A percentile compares a stretch with the other conserved stretches of the same genome.
Conservation (phyloP, 2,113 vertebrate species). For the Thamnaconus septentrionalis region DNA sequence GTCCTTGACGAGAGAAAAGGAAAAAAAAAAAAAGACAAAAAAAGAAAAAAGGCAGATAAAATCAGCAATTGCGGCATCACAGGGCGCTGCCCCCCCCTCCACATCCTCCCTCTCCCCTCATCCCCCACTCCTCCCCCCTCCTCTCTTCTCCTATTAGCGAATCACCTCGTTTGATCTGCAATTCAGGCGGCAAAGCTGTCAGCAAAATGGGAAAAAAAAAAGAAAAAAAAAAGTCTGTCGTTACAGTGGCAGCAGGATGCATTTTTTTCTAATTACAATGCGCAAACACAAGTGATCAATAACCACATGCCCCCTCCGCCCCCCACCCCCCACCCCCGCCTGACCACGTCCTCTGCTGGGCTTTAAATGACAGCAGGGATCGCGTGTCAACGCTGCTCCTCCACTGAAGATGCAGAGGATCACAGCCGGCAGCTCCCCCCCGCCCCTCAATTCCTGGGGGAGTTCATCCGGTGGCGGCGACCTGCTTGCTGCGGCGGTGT, state of each 20-base stretch:
- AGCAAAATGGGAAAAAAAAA: too few species aligned
- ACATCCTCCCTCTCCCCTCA: too few species aligned
- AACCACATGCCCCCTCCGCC: constrained; percentile 7
- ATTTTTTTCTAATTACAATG: constrained; percentile 3
- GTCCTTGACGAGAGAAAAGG: constrained; percentile 28
- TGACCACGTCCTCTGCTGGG: constrained; percentile 34
- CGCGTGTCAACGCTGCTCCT: constrained; percentile 26
- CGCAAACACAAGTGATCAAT: constrained; percentile 22
- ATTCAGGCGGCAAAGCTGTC: constrained; percentile 8
- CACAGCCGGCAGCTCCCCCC: too few species aligned
- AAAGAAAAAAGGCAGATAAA: constrained; percentile 39
- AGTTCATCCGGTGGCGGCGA: too few species aligned
- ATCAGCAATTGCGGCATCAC: constrained; percentile 43
- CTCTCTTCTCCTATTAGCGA: constrained; percentile 1
- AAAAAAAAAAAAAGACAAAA: background rate
- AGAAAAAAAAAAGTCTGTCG: too few species aligned
- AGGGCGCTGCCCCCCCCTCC: background rate
- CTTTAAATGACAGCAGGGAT: constrained; percentile 19
- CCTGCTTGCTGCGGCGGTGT: too few species aligned
- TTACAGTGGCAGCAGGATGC: background rate
- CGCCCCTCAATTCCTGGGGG: too few species aligned
- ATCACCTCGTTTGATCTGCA: constrained; percentile 25
- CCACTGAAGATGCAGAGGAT: too few species aligned
- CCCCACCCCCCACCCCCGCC: too few species aligned
- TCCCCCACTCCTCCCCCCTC: background rate